phyloP scores from a whole-genome alignment of 2,888 invertebrate species.

The Trachelus stipa region DNA sequence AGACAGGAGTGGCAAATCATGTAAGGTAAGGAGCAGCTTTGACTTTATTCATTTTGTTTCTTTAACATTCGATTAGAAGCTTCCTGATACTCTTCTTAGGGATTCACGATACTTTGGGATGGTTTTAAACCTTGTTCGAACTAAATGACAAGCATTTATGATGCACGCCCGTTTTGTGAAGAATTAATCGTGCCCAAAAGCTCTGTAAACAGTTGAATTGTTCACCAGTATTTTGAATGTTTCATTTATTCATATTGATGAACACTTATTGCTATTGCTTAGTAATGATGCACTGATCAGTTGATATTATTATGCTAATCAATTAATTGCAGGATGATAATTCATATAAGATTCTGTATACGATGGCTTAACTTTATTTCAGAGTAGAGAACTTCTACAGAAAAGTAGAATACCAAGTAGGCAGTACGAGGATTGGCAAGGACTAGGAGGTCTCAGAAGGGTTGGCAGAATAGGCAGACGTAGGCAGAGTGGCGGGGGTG shows the following conservation, averaged over 20 bases:
- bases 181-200: neutral
- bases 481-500: slow-evolving; percentile 50
- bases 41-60: slow-evolving; percentile 11
- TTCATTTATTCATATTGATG: neutral
- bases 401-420: neutral
- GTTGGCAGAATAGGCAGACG: slow-evolving; percentile 60
- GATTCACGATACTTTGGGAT: neutral
- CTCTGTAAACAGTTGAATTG: neutral
- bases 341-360: neutral
- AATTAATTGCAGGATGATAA: neutral
- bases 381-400: neutral
- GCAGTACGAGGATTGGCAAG: slow-evolving; percentile 22
- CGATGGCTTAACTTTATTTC: neutral
- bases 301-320: neutral
- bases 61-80: slow-evolving; percentile 12
- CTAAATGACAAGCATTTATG: neutral
- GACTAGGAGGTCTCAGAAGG: slow-evolving; percentile 40
- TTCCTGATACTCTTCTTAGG: neutral
- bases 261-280: neutral
- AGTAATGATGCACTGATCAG: neutral
- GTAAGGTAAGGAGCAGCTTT: slow-evolving; percentile 42
- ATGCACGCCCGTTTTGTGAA: neutral
- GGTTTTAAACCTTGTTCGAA: neutral
- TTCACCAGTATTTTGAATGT: neutral
- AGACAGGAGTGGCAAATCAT: slow-evolving; percentile 50